Conservation (phyloP, 1,140 invertebrate species). For the Chymomyza costata region DNA sequence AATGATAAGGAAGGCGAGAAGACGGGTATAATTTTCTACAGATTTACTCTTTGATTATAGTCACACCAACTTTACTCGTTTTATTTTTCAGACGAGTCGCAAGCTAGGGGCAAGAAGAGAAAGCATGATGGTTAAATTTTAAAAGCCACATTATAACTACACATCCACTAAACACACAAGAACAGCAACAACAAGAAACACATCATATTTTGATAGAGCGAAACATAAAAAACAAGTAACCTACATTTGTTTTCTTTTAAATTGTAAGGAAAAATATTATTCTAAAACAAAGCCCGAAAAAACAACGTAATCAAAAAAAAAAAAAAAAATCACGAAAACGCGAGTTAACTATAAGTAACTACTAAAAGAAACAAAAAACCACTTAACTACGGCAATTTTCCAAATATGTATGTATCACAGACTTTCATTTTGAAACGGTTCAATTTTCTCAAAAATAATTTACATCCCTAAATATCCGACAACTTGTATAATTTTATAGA, state of each 20-base stretch:
- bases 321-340: conserved; percentile 34
- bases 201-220: conserved; percentile 69
- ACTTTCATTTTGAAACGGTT: too few species aligned
- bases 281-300: conserved; percentile 28
- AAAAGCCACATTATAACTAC: conserved; percentile 27
- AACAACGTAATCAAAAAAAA: conserved; percentile 53
- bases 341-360: conserved; percentile 45
- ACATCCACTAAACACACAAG: conserved; percentile 29
- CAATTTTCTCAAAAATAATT: too few species aligned
- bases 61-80: background rate
- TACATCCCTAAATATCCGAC: too few species aligned
- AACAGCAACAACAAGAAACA: conserved; percentile 43
- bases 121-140: conserved; percentile 79
- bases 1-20: conserved; percentile 50
- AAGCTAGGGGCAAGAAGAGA: conserved; percentile 82
- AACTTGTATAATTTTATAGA: too few species aligned
- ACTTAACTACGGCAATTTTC: conserved; percentile 5
- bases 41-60: background rate
- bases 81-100: conserved; percentile 74
- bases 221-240: conserved; percentile 24
- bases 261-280: conserved; percentile 56
- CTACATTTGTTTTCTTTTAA: conserved; percentile 56
- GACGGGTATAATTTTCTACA: conserved; percentile 23
- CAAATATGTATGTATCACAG: too few species aligned
- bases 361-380: conserved; percentile 27